These are phyloP conservation scores for Asteroscopus sphinx DNA, from an alignment of 2,888 invertebrate species.

Conservation along the genomic window DNA sequence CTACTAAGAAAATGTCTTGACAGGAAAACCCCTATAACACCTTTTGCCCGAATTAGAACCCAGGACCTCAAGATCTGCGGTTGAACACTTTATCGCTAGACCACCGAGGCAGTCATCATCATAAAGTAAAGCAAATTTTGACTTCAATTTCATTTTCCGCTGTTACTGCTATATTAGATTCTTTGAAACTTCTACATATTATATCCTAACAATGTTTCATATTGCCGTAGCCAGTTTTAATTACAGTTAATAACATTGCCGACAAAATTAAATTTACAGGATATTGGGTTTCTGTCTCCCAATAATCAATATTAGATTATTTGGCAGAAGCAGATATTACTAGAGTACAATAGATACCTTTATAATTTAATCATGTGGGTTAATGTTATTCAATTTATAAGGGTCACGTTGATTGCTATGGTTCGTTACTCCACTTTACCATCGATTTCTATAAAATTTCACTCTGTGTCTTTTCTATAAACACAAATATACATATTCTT, in stretches of 20 bases:
- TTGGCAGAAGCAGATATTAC: slow-evolving; percentile 4
- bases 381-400: slow-evolving; percentile 33
- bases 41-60: too few relatives aligned
- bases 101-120: too few relatives aligned
- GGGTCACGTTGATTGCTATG: slow-evolving; percentile 13
- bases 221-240: not conserved
- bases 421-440: slow-evolving; percentile 17
- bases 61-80: too few relatives aligned
- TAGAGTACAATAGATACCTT: slow-evolving; percentile 20
- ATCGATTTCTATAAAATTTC: slow-evolving; percentile 19
- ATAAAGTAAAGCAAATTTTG: too few relatives aligned
- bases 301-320: slow-evolving; percentile 25
- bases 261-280: not conserved
- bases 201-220: too few relatives aligned
- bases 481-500: not conserved
- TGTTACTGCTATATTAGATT: too few relatives aligned
- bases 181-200: too few relatives aligned
- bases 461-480: slow-evolving; percentile 2
- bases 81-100: too few relatives aligned
- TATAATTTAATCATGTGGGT: slow-evolving; percentile 34
- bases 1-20: too few relatives aligned
- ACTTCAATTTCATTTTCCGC: too few relatives aligned
- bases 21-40: too few relatives aligned
- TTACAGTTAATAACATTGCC: not conserved
- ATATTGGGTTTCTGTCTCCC: slow-evolving; percentile 1